These are phyloP conservation scores for Toxonevra muliebris DNA, from an alignment of 2,888 invertebrate species.

Conservation along the genomic window DNA sequence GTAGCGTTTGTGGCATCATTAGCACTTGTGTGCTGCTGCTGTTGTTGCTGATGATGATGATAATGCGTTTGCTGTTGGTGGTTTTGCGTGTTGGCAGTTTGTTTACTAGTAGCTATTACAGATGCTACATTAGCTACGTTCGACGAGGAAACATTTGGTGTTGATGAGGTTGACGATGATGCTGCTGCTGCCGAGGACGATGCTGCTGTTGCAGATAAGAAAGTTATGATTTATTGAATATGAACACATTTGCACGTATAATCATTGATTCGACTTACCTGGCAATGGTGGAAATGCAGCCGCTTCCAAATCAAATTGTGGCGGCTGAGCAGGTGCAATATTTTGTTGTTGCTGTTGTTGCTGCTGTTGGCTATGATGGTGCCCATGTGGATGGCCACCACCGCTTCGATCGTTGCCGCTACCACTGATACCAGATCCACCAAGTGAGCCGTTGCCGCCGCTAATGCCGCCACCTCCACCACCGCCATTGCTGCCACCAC, in stretches of 20 bases:
- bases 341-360: conserved; percentile 58
- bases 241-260: not conserved
- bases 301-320: conserved; percentile 81
- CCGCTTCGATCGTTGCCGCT: conserved; percentile 38
- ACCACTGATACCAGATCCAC: conserved; percentile 31
- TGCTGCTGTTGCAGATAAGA: conserved; percentile 14
- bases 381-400: conserved; percentile 40
- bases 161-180: conserved; percentile 42
- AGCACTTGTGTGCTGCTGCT: conserved; percentile 41
- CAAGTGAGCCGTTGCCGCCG: conserved; percentile 31
- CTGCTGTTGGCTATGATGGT: conserved; percentile 54
- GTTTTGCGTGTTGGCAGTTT: conserved; percentile 41
- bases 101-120: conserved; percentile 37
- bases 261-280: conserved; percentile 62
- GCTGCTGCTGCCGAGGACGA: conserved; percentile 39
- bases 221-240: not conserved
- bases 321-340: conserved; percentile 65
- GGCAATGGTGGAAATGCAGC: conserved; percentile 84
- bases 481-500: conserved; percentile 33
- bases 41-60: conserved; percentile 45
- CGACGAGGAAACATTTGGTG: conserved; percentile 31
- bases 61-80: conserved; percentile 40
- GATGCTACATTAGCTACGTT: conserved; percentile 34
- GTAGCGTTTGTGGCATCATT: conserved; percentile 37
- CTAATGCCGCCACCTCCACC: conserved; percentile 36